These are phyloP conservation scores for Chrysolina haemoptera DNA, from an alignment of 2,888 invertebrate genomes.

Conservation along the genomic window DNA sequence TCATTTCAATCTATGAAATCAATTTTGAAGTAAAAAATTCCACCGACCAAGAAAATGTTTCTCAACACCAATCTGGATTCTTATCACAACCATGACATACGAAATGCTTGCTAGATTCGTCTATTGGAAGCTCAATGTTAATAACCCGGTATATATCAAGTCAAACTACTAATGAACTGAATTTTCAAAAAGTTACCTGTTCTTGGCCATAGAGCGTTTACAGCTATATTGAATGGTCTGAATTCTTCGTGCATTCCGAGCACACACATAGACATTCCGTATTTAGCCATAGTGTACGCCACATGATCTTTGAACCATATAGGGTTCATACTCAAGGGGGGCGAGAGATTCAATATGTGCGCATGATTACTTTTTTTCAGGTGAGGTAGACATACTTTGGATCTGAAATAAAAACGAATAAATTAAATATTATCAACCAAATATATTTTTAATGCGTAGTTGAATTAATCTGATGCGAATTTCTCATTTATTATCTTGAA, in stretches of 20 bases:
- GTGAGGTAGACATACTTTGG: constrained; percentile 90
- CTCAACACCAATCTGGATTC: too few species aligned
- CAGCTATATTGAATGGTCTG: constrained; percentile 84
- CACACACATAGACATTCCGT: constrained; percentile 99
- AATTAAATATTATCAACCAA: too few species aligned
- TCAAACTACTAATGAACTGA: background rate
- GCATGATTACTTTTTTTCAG: constrained; percentile 89
- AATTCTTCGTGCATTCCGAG: constrained; percentile 97
- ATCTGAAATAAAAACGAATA: constrained; percentile 74
- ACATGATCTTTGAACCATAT: constrained; percentile 93
- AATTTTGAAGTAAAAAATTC: too few species aligned
- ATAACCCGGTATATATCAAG: too few species aligned
- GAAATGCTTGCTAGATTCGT: too few species aligned
- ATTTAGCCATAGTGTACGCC: constrained; percentile 98
- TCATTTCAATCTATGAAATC: too few species aligned
- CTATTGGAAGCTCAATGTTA: too few species aligned
- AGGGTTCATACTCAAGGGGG: constrained; percentile 90
- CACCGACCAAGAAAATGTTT: too few species aligned
- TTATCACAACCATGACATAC: too few species aligned
- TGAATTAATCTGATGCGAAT: too few species aligned
- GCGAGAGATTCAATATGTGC: constrained; percentile 96
- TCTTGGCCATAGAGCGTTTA: constrained; percentile 97
- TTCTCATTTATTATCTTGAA: too few species aligned
- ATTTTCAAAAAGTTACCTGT: constrained; percentile 75
- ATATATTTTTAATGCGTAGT: too few species aligned